phyloP scores from a whole-genome alignment of 2,113 vertebrate species.

The Isurus oxyrinchus region DNA sequence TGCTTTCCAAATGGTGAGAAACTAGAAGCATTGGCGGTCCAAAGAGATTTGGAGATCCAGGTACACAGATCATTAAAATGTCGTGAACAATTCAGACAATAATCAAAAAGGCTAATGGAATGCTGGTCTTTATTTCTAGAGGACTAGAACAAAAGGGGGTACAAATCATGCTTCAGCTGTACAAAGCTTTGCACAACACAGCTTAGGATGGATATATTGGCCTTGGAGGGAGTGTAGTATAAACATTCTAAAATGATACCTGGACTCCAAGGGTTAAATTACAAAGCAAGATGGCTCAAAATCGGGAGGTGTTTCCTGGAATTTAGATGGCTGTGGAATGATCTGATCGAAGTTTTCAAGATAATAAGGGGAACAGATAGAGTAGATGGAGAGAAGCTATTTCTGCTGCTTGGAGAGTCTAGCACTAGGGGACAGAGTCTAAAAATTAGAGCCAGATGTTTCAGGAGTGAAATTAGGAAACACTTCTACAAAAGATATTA shows the following conservation, averaged over 20 bases:
- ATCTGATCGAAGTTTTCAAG: neutral
- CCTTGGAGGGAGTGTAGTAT: neutral
- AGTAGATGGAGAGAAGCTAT: neutral
- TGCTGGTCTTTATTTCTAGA: too few species aligned
- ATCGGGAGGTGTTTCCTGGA: neutral
- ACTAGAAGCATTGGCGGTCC: too few species aligned
- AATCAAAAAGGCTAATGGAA: too few species aligned
- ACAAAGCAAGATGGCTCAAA: neutral
- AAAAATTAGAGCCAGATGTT: neutral
- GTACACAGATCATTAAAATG: too few species aligned
- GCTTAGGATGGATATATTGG: neutral
- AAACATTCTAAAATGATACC: neutral
- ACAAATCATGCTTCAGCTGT: too few species aligned
- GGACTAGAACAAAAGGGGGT: too few species aligned
- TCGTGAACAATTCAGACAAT: too few species aligned
- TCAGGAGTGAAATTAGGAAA: neutral
- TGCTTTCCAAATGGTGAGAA: too few species aligned
- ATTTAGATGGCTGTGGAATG: neutral
- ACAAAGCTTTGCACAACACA: too few species aligned
- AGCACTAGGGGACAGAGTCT: neutral
- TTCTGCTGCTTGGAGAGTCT: neutral
- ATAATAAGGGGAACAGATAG: neutral
- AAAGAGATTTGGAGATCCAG: too few species aligned
- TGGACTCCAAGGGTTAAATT: neutral
- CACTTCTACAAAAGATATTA: neutral